Conservation (phyloP, 1,140 invertebrate genomes). For the Magallana angulata region DNA sequence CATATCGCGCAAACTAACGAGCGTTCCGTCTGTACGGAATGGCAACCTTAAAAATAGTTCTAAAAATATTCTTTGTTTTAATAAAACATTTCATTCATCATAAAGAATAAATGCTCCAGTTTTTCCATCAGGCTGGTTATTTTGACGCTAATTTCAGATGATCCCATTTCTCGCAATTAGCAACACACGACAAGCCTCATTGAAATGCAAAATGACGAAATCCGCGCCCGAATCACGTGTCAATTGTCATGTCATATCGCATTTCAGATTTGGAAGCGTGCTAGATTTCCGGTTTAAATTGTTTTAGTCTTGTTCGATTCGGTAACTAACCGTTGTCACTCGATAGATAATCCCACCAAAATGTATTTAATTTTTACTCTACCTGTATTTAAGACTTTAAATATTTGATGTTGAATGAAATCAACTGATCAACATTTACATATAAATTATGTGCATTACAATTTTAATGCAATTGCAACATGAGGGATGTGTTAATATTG, state of each 20-base stretch:
- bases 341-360: too few relatives aligned
- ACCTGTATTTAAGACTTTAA: too few relatives aligned
- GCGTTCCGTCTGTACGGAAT: too few relatives aligned
- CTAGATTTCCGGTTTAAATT: constrained; percentile 17
- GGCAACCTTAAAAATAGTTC: too few relatives aligned
- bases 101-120: not conserved
- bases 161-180: constrained; percentile 16
- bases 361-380: too few relatives aligned
- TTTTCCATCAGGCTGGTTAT: not conserved
- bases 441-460: too few relatives aligned
- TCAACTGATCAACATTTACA: too few relatives aligned
- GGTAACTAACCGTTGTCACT: constrained; percentile 15
- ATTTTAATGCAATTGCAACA: too few relatives aligned
- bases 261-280: constrained; percentile 3
- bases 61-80: not conserved
- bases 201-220: constrained; percentile 4
- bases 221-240: not conserved
- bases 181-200: constrained; percentile 2
- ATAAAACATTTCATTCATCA: not conserved
- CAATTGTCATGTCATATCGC: not conserved
- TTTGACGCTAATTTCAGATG: constrained; percentile 25
- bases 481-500: too few relatives aligned
- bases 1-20: too few relatives aligned
- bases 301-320: constrained; percentile 6
- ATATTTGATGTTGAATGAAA: too few relatives aligned